Evolutionary conservation across 2,888 invertebrate species (phyloP).

Genomic region (Pterostichus madidus): DNA sequence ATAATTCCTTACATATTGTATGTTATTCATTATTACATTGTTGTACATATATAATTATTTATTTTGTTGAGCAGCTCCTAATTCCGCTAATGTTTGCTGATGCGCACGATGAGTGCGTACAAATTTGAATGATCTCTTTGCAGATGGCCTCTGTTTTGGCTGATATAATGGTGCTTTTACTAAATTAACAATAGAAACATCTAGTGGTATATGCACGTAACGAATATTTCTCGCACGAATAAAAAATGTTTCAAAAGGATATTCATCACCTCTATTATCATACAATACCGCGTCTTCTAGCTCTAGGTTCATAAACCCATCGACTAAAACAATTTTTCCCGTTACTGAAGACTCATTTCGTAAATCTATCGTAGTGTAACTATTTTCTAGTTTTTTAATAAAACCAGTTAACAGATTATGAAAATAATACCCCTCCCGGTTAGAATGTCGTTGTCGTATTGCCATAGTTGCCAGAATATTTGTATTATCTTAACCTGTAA

Average conservation of each 20-base stretch:
- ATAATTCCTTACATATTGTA: not conserved
- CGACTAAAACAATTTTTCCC: conserved; percentile 81
- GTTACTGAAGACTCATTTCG: conserved; percentile 83
- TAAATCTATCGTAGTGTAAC: conserved; percentile 83
- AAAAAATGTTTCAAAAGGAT: conserved; percentile 82
- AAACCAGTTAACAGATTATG: conserved; percentile 83
- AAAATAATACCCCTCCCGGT: conserved; percentile 75
- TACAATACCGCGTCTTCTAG: conserved; percentile 82
- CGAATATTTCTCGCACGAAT: conserved; percentile 83
- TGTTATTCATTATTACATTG: conserved; percentile 24
- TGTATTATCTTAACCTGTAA: conserved; percentile 10
- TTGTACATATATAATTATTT: conserved; percentile 6
- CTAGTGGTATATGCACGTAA: conserved; percentile 84
- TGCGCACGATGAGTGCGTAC: conserved; percentile 79
- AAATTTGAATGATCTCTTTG: conserved; percentile 77
- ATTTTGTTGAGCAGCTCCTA: conserved; percentile 25
- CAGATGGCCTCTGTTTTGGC: conserved; percentile 47
- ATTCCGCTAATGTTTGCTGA: conserved; percentile 77
- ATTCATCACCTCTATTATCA: conserved; percentile 82
- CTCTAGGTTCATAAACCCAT: conserved; percentile 85
- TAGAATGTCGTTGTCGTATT: conserved; percentile 17
- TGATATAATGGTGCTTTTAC: conserved; percentile 62
- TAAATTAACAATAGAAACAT: conserved; percentile 70
- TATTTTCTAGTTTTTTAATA: conserved; percentile 81
- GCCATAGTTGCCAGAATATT: conserved; percentile 9